A percentile compares a stretch with the other conserved stretches of the same genome.
Conservation (phyloP, 2,888 invertebrate species). For the Lasiommata megera region DNA sequence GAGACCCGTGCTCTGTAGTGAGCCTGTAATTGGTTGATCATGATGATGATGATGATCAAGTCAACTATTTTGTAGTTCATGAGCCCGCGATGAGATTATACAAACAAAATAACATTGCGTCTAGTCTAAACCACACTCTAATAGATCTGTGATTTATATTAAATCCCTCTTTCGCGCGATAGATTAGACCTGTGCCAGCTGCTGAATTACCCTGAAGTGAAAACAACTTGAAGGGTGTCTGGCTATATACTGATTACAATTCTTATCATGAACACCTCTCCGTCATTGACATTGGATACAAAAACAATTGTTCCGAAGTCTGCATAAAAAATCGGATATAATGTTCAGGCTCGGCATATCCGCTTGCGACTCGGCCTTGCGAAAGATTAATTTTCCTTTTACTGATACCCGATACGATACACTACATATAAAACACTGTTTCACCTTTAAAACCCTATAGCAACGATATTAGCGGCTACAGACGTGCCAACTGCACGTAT, state of each 20-base stretch:
- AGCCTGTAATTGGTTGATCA: no score
- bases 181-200: no score
- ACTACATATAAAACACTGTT: constrained; percentile 21
- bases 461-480: constrained; percentile 12
- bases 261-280: background rate
- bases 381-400: constrained; percentile 27
- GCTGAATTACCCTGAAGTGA: no score
- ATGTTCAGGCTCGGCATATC: constrained; percentile 12
- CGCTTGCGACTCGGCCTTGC: constrained; percentile 18
- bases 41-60: no score
- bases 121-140: no score
- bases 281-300: background rate
- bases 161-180: no score
- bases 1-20: no score
- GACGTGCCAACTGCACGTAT: background rate
- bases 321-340: constrained; percentile 18
- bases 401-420: constrained; percentile 19
- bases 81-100: no score
- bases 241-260: background rate
- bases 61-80: no score
- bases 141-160: no score
- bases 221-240: background rate
- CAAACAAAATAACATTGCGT: no score
- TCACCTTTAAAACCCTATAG: constrained; percentile 23
- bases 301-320: constrained; percentile 1